phyloP scores from a whole-genome alignment of 2,113 vertebrate genomes.

The Aspiorhynchus laticeps region DNA sequence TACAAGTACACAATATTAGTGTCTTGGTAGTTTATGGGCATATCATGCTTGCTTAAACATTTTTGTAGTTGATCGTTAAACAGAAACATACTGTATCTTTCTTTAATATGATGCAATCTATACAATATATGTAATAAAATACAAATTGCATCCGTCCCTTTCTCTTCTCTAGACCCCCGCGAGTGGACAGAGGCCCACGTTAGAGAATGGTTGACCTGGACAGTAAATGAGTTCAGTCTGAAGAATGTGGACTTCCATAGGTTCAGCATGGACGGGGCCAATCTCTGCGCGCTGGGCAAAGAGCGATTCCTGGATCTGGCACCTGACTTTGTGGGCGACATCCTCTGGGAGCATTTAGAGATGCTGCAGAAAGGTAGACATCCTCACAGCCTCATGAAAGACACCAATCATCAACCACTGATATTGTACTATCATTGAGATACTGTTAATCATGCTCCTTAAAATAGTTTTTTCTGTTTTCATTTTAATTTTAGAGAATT shows the following conservation, averaged over 20 bases:
- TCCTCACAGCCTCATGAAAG: not conserved
- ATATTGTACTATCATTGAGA: not conserved
- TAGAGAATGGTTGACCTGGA: slow-evolving; percentile 95
- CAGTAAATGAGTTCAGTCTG: slow-evolving; percentile 96
- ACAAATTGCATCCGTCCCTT: not conserved
- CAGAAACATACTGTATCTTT: not conserved
- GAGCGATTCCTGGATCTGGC: slow-evolving; percentile 96
- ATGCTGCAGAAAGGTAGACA: slow-evolving; percentile 96
- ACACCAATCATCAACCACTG: not conserved
- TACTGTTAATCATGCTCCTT: not conserved
- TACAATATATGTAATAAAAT: not conserved
- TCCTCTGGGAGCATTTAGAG: slow-evolving; percentile 98
- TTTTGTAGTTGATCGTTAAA: not conserved
- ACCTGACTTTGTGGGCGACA: slow-evolving; percentile 97
- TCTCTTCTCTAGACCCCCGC: slow-evolving; percentile 82
- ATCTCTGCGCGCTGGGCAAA: slow-evolving; percentile 92
- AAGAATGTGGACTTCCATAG: slow-evolving; percentile 97
- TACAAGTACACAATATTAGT: not conserved
- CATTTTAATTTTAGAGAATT: not conserved
- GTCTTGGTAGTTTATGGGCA: not conserved
- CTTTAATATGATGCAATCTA: not conserved
- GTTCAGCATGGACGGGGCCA: slow-evolving; percentile 93
- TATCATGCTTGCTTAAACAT: not conserved
- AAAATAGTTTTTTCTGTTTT: not conserved
- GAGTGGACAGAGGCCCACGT: slow-evolving; percentile 96